Percentiles rank a stretch among this genome's conserved stretches.
Conservation (phyloP, 2,113 vertebrate species). For the Nibea coibor region DNA sequence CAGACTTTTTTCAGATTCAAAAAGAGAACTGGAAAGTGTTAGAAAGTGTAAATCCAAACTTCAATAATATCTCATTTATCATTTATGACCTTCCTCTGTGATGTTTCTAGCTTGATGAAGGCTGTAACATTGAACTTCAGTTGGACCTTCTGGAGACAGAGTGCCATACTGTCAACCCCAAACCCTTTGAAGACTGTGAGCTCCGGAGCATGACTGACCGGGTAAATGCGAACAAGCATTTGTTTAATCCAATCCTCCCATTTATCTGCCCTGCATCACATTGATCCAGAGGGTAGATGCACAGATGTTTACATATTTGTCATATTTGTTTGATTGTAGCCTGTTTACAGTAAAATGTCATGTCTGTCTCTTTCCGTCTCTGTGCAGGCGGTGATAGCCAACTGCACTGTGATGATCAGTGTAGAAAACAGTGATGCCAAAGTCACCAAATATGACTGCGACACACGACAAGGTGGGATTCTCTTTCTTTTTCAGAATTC, state of each 20-base stretch:
- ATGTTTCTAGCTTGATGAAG: slow-evolving; percentile 38
- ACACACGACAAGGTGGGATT: slow-evolving; percentile 28
- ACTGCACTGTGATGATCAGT: slow-evolving; percentile 62
- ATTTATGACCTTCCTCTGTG: too few relatives aligned
- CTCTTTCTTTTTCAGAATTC: neutral
- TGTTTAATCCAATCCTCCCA: neutral
- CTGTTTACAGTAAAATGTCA: neutral
- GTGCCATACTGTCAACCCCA: slow-evolving; percentile 65
- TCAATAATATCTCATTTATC: too few relatives aligned
- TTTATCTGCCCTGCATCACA: neutral
- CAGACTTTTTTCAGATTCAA: too few relatives aligned
- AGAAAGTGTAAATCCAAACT: too few relatives aligned
- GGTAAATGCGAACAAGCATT: slow-evolving; percentile 37
- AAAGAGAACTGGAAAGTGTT: too few relatives aligned
- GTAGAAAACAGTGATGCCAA: neutral
- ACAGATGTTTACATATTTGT: neutral
- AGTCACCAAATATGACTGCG: slow-evolving; percentile 34
- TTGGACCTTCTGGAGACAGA: slow-evolving; percentile 67
- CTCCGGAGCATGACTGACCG: accelerated
- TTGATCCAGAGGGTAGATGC: neutral
- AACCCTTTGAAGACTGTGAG: slow-evolving; percentile 63
- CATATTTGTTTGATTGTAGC: neutral
- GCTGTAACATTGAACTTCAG: slow-evolving; percentile 49
- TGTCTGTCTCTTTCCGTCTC: slow-evolving; percentile 13
- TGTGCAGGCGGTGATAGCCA: slow-evolving; percentile 62